Percentiles rank a stretch among this genome's conserved stretches.
These are phyloP conservation scores for Spialia ferax DNA, from an alignment of 2,888 invertebrate genomes.

Conservation along the genomic window DNA sequence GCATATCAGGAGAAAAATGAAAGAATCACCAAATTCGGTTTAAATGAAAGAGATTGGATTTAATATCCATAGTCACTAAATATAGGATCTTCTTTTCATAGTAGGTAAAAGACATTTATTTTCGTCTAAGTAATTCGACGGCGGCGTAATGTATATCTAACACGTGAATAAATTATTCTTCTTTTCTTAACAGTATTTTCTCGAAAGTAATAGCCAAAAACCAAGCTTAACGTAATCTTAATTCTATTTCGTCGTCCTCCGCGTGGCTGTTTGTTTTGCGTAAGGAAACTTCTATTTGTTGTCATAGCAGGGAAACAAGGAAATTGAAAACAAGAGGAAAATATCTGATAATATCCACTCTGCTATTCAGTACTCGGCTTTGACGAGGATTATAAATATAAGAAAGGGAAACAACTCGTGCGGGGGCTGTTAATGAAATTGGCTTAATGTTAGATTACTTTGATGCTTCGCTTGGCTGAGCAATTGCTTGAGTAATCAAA, in stretches of 20 bases:
- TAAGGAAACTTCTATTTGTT: not conserved
- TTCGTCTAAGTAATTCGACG: no score
- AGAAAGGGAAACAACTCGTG: not conserved
- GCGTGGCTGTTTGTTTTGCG: not conserved
- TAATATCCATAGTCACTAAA: no score
- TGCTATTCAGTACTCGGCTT: slow-evolving; percentile 8
- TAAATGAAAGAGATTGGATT: no score
- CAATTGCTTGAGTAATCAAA: not conserved
- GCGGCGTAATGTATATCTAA: no score
- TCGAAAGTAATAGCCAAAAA: not conserved
- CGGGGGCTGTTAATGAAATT: not conserved
- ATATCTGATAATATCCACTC: not conserved
- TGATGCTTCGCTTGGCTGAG: not conserved
- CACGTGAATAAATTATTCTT: no score
- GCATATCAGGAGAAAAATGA: no score
- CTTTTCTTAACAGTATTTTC: not conserved
- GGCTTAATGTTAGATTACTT: not conserved
- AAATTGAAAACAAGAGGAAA: slow-evolving; percentile 1
- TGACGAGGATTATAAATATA: not conserved
- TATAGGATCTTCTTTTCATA: no score
- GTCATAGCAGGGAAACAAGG: slow-evolving; percentile 5
- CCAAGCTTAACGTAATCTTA: not conserved
- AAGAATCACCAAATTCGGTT: no score
- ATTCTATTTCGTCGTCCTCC: not conserved
- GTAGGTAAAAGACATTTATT: no score